Evolutionary conservation across 2,113 vertebrate species (phyloP), one percentile per base, ranked within the genome.

Genomic region (Hyperopisus bebe): DNA sequence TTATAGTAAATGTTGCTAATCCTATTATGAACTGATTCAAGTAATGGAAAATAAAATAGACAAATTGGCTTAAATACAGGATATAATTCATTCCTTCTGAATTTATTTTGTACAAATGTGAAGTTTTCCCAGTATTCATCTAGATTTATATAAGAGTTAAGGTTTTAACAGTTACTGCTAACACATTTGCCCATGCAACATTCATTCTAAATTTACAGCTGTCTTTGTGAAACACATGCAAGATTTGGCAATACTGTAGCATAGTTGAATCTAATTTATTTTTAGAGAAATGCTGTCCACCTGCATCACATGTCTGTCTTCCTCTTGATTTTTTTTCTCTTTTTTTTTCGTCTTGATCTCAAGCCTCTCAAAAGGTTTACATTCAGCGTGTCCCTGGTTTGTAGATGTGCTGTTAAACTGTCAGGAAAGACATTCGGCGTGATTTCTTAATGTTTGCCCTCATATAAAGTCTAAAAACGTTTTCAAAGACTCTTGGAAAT

Each of bases 231-330:
- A 84, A 84, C 44, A 47, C 44, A 47, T 84, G 82, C 44, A 46
- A n/a, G 21, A 44, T 84, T 47, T 44, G 82, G 82, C 82, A 84
- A 47, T 84, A 47, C 82, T 47, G 44, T 21, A 47, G 82, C 42
- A 24, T 46, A 27, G 82, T 47, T 84, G 6, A 46, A 47, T 80
- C 74, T 80, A 80, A 80, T 84, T 84, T 84, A 84, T 84, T 84
- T 84, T 84, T 84, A n/a, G 82, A 84, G 82, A 84, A 47, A 47
- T 84, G 82, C 8, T 84, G 39, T 84, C 80, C 82, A 84, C 44
- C 82, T 84, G 82, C 82, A 84, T 84, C 82, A 47, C 82, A 83
- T 83, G 80, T 77, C 44, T 42, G 77, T 44, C 44, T 84, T 47
- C 6, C 80, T 46, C 21, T 83, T 83, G 9, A 83, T 42, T 46